Base-by-base conservation (phyloP, 2,113 vertebrate genomes). In the Oryzias woworae region DNA sequence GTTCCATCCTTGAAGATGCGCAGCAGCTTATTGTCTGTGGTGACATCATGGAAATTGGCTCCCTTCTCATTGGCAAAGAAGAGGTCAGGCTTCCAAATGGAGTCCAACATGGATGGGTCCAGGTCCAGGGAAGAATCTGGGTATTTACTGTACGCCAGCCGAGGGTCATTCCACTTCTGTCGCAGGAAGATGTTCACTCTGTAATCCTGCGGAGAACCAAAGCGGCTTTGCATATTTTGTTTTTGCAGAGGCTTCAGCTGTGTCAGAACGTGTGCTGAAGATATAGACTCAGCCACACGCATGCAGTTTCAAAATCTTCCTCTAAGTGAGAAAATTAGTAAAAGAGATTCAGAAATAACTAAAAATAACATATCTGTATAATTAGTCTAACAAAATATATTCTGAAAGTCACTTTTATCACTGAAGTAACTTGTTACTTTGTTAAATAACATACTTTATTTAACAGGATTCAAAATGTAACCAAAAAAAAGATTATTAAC, bases 51-150 rank as follows among this genome's bases (percentile, higher is more conserved):
- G 86, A 99, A 99, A 83, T 98, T 99, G 79, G 97, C 97, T 2
- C 97, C 97, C 65, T 99, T 99, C 89, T 99, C 97, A 13, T 99
- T 99, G 87, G 97, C 97, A 75, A 99, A 99, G 92, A 99, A 99
- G 77, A 99, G 93, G 86, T 99, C 97, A 0, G 97, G 97, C 79
- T 99, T 99, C 97, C 97, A 99, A 86, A 99, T 98, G 75, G 97
- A 98, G 89, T 99, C 97, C 88, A 99, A 57, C 97, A 99, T 99
- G 66, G 97, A 99, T 7, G 97, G 97, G 85, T 99, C 97, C 90
- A 99, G 89, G 87, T 99, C 97, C 74, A 99, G 88, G 20, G 97
- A 99, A 68, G 96, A 95, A 75, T 99, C 97, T 0, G 97, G 97
- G 71, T 98, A 99, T 88, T 98, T 97, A 0, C 95, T 98, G 69